Conservation (phyloP, 2,113 vertebrate genomes). For the Zosterops pallidus region DNA sequence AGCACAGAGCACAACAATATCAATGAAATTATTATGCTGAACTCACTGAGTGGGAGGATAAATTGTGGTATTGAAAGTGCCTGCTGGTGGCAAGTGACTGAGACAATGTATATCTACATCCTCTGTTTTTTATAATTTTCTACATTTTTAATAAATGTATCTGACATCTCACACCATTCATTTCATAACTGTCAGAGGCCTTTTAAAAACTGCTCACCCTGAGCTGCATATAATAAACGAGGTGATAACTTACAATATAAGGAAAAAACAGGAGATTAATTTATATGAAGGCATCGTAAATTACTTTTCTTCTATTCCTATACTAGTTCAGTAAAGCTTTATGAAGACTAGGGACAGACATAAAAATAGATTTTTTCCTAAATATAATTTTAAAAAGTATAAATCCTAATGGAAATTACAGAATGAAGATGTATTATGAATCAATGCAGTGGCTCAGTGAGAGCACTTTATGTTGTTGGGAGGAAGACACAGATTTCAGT, state of each 20-base stretch:
- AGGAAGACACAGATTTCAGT: neutral
- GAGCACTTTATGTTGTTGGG: neutral
- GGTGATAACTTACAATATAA: slow-evolving; percentile 38
- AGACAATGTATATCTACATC: slow-evolving; percentile 13
- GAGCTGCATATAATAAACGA: slow-evolving; percentile 46
- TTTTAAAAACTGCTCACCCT: slow-evolving; percentile 47
- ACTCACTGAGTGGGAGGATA: slow-evolving; percentile 19
- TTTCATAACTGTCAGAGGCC: slow-evolving; percentile 28
- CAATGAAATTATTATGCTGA: slow-evolving; percentile 48
- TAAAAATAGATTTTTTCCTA: slow-evolving; percentile 53
- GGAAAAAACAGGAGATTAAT: slow-evolving; percentile 61
- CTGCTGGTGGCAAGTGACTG: slow-evolving; percentile 18
- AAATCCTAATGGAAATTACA: slow-evolving; percentile 41
- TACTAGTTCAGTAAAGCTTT: neutral
- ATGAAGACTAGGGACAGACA: neutral
- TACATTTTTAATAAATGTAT: slow-evolving; percentile 39
- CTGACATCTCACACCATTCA: slow-evolving; percentile 49
- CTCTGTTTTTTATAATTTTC: slow-evolving; percentile 45
- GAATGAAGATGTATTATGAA: slow-evolving; percentile 17
- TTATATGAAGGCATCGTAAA: slow-evolving; percentile 44
- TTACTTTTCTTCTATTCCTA: slow-evolving; percentile 8
- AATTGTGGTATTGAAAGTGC: neutral
- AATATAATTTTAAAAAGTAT: slow-evolving; percentile 28
- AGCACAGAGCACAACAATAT: neutral
- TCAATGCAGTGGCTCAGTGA: neutral